Percentiles rank a stretch among this genome's conserved stretches.
phyloP scores from a whole-genome alignment of 2,888 invertebrate genomes.

The Leptopilina myrica region DNA sequence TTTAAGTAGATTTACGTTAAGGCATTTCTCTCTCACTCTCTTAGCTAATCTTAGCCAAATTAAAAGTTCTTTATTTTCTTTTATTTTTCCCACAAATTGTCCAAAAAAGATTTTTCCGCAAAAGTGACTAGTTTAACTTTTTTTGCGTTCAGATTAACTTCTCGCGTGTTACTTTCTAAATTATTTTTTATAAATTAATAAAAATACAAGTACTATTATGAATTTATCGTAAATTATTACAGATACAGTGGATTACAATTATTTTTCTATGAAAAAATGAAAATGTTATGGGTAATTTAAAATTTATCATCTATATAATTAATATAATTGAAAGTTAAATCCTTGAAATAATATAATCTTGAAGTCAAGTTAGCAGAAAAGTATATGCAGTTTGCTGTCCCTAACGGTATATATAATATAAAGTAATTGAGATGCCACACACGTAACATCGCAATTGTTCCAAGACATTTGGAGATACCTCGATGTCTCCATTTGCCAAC shows the following conservation, averaged over 20 bases:
- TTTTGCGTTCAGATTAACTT: too few species aligned
- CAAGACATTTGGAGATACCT: constrained; percentile 14
- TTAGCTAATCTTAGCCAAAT: neutral
- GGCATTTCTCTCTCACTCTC: neutral
- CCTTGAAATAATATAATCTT: constrained; percentile 10
- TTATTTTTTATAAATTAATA: too few species aligned
- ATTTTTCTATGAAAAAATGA: too few species aligned
- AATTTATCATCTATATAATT: neutral
- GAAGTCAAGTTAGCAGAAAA: constrained; percentile 13
- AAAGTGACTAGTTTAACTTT: neutral
- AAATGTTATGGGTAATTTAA: neutral
- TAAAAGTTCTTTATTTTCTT: constrained; percentile 2
- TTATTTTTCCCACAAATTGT: neutral
- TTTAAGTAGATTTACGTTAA: constrained; percentile 26
- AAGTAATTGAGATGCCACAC: constrained; percentile 35
- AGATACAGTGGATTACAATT: too few species aligned
- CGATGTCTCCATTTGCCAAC: neutral
- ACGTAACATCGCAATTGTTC: constrained; percentile 4
- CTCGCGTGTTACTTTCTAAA: too few species aligned
- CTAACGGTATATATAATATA: constrained; percentile 19
- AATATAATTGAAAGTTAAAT: constrained; percentile 5
- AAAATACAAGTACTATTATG: too few species aligned
- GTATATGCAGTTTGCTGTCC: constrained; percentile 24
- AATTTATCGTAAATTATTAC: too few species aligned
- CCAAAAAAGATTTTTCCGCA: neutral